Conservation (phyloP, 2,797 vertebrate species). For the Thripadectes ignobilis region DNA sequence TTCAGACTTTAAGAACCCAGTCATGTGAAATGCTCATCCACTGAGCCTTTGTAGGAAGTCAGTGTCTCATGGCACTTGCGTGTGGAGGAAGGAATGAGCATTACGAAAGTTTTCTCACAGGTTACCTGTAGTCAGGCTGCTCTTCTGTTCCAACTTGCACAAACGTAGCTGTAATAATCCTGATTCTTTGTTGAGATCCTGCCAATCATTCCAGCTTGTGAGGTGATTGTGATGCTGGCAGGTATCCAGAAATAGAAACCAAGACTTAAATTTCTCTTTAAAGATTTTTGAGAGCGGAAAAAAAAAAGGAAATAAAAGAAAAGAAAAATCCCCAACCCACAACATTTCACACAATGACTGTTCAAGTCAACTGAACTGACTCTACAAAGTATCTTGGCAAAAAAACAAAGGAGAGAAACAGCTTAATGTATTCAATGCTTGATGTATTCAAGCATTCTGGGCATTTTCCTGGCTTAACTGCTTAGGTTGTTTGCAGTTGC, state of each 20-base stretch:
- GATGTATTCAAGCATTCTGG: neutral
- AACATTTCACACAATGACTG: neutral
- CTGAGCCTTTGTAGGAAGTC: neutral
- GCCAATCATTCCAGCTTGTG: neutral
- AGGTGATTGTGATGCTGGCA: neutral
- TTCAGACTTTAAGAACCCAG: neutral
- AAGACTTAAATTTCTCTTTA: conserved; percentile 11
- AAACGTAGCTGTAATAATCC: neutral
- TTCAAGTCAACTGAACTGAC: conserved; percentile 16
- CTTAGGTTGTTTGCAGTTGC: conserved; percentile 23
- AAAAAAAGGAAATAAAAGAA: neutral
- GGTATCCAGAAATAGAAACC: neutral
- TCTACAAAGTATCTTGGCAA: conserved; percentile 25
- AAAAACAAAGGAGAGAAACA: conserved; percentile 18
- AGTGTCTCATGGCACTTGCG: neutral
- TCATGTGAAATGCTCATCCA: neutral
- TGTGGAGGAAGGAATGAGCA: neutral
- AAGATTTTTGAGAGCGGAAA: neutral
- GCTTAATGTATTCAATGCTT: conserved; percentile 26
- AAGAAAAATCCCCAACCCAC: neutral
- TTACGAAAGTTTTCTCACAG: neutral
- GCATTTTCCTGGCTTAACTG: conserved; percentile 31
- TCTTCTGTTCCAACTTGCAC: conserved; percentile 26
- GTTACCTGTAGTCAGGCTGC: neutral
- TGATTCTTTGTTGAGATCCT: neutral